Conservation (phyloP, 2,113 vertebrate species). For the cattle (Bos taurus) region ARS-UCD2.0 NC_037347.1:27351001-27351500, state of each 20-base stretch:
- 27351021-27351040: background rate
- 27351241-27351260: background rate
- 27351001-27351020: background rate
- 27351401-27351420: background rate
- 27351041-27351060: background rate
- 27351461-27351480: background rate
- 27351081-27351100: background rate
- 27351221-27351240: background rate
- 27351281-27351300: background rate
- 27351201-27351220: background rate
- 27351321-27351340: background rate
- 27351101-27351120: background rate
- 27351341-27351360: background rate
- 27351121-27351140: background rate
- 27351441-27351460: background rate
- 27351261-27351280: background rate
- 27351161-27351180: background rate
- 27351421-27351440: background rate
- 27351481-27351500: background rate
- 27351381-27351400: background rate
- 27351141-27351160: background rate
- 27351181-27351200: background rate
- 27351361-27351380: background rate
- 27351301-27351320: background rate
- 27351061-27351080: background rate